These are phyloP conservation scores for Trididemnum nubilum DNA, from an alignment of 23 tunicate species.

Conservation along the genomic window DNA sequence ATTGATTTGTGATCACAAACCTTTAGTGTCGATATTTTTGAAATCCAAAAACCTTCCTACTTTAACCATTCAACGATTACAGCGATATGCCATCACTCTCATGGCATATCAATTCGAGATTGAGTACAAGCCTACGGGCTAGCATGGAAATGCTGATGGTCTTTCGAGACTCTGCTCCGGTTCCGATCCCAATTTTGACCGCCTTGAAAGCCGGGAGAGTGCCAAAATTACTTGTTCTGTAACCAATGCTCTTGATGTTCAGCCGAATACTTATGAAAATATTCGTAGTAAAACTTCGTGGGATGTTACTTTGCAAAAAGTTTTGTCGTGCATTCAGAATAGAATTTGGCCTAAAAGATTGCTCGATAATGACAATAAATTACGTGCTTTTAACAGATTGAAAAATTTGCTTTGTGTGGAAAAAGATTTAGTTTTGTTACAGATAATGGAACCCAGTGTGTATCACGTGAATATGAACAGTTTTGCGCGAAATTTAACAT, in stretches of 20 bases:
- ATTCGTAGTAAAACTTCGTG: background rate
- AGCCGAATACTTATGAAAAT: background rate
- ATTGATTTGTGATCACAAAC: conserved; percentile 1
- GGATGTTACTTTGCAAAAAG: background rate
- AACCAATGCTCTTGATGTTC: background rate
- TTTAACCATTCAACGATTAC: background rate
- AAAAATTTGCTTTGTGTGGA: conserved; percentile 1
- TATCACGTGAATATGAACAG: background rate
- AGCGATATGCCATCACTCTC: background rate
- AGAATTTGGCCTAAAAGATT: background rate
- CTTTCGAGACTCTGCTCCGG: background rate
- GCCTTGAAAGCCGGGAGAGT: background rate
- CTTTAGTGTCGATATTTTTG: conserved; percentile 5
- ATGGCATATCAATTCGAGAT: conserved; percentile 15
- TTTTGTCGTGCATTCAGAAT: background rate
- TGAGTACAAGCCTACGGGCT: conserved; percentile 3
- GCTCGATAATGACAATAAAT: background rate
- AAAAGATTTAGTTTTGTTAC: background rate
- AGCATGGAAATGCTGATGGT: conserved; percentile 27
- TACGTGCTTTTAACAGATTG: background rate
- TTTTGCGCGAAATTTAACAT: background rate
- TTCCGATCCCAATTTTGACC: conserved; percentile 2
- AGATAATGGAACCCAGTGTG: conserved; percentile 21
- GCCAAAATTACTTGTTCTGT: background rate
- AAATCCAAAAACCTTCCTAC: background rate